A percentile compares a stretch with the other conserved stretches of the same genome.
These are phyloP conservation scores for Popillia japonica DNA, from an alignment of 1,140 invertebrate genomes.

Conservation along the genomic window DNA sequence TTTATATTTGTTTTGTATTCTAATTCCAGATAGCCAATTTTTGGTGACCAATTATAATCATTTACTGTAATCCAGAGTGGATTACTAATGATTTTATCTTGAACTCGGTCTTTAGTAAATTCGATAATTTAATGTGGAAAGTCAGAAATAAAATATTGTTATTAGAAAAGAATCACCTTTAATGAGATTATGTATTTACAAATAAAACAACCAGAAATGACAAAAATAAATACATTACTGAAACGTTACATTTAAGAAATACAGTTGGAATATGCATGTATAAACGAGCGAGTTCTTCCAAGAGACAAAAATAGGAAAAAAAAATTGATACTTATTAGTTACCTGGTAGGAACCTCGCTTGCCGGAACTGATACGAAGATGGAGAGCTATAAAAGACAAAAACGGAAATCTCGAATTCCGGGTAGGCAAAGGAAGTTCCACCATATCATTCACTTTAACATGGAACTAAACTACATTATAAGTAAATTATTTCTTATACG, in stretches of 20 bases:
- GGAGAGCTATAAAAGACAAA: not conserved
- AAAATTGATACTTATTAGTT: slow-evolving; percentile 20
- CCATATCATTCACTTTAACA: too few relatives aligned
- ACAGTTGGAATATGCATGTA: slow-evolving; percentile 35
- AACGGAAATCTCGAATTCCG: not conserved
- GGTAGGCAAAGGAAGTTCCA: not conserved
- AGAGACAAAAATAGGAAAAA: slow-evolving; percentile 18
- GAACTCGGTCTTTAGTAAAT: too few relatives aligned
- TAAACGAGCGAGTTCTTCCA: slow-evolving; percentile 8
- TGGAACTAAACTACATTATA: slow-evolving; percentile 45
- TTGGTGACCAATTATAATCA: too few relatives aligned
- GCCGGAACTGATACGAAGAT: slow-evolving; percentile 1
- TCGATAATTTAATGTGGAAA: too few relatives aligned
- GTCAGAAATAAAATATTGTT: not conserved
- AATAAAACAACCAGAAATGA: slow-evolving; percentile 41
- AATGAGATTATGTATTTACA: slow-evolving; percentile 45
- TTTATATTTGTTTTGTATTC: too few relatives aligned
- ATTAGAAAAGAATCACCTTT: slow-evolving; percentile 42
- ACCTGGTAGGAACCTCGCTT: not conserved
- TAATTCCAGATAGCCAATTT: too few relatives aligned
- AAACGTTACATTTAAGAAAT: slow-evolving; percentile 31
- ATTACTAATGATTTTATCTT: too few relatives aligned
- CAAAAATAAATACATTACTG: slow-evolving; percentile 42
- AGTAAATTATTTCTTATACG: slow-evolving; percentile 39
- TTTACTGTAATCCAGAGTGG: too few relatives aligned